Conservation (phyloP, 2,888 invertebrate genomes). For the Copidosoma aretas region DNA sequence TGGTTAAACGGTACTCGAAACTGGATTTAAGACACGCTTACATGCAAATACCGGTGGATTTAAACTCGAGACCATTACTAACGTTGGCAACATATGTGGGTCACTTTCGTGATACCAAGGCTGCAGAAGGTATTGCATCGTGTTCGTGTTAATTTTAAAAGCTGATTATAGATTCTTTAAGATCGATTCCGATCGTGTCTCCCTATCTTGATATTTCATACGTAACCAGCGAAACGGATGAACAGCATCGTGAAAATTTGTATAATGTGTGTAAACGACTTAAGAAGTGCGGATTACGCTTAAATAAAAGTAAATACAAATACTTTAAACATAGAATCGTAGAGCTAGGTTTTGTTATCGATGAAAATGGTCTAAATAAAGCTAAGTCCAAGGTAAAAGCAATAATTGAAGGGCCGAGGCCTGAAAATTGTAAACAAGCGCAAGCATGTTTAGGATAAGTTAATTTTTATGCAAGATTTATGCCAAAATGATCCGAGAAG, state of each 20-base stretch:
- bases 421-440: too few relatives aligned
- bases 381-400: neutral
- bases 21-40: neutral
- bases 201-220: neutral
- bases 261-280: neutral
- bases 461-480: too few relatives aligned
- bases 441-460: too few relatives aligned
- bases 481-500: too few relatives aligned
- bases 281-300: neutral
- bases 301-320: neutral
- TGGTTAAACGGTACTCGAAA: conserved; percentile 23
- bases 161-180: neutral
- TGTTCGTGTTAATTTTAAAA: neutral
- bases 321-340: neutral
- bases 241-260: neutral
- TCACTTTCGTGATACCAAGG: neutral
- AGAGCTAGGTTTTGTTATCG: neutral
- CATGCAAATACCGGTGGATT: conserved; percentile 33
- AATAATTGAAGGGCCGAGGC: too few relatives aligned
- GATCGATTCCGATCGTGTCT: neutral
- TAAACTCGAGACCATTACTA: conserved; percentile 21
- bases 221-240: neutral
- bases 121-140: neutral
- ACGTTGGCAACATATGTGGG: neutral
- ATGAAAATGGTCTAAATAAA: neutral